Evolutionary conservation across 2,797 vertebrate genomes (phyloP).

Genomic region (Dendrocincla tyrannina): DNA sequence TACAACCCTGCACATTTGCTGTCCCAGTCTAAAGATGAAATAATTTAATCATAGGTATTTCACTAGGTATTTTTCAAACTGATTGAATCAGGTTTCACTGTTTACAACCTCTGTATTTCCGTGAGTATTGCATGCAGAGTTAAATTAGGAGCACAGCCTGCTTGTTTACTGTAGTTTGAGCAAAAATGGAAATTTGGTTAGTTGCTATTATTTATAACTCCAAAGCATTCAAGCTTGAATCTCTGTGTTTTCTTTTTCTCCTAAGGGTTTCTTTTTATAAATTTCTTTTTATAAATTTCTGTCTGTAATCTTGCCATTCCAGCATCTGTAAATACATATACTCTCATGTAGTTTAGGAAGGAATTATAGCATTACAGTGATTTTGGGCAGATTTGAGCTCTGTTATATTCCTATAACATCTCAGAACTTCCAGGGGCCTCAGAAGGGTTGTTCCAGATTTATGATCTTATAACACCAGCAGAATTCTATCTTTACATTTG

Average conservation of each 20-base stretch:
- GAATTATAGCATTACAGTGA: neutral
- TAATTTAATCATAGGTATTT: constrained; percentile 21
- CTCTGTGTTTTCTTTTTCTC: neutral
- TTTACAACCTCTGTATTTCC: neutral
- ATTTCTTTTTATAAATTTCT: neutral
- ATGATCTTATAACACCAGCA: neutral
- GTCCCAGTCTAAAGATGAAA: neutral
- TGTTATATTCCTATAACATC: neutral
- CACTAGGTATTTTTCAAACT: neutral
- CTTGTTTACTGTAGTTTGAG: neutral
- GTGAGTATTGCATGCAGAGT: neutral
- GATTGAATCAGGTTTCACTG: neutral
- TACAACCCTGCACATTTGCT: constrained; percentile 27
- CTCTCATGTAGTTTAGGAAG: neutral
- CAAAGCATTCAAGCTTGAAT: neutral
- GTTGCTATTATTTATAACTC: neutral
- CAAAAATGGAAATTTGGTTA: neutral
- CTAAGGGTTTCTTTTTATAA: neutral
- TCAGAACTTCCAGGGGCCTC: neutral
- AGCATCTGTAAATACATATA: neutral
- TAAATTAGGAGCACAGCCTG: neutral
- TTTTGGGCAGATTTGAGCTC: neutral
- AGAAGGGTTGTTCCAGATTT: neutral
- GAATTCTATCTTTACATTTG: neutral
- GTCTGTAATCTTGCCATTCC: neutral